Conservation (phyloP, 2,888 invertebrate species). For the Thymelicus acteon region DNA sequence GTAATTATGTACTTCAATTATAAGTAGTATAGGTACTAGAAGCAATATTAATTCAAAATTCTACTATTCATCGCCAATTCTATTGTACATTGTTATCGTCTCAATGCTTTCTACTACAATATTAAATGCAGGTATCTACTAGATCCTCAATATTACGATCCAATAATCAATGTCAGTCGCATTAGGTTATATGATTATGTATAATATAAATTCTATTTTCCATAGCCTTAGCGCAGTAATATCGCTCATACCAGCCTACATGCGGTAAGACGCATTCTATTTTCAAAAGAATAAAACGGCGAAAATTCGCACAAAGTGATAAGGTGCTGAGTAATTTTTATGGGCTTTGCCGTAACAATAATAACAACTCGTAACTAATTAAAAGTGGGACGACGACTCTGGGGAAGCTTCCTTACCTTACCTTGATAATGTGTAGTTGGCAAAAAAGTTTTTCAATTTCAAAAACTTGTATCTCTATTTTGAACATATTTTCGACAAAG, state of each 20-base stretch:
- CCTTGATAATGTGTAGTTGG: conserved; percentile 65
- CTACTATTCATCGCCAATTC: too few species aligned
- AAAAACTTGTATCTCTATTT: conserved; percentile 15
- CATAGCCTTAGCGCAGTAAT: too few species aligned
- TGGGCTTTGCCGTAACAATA: conserved; percentile 73
- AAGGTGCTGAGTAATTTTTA: conserved; percentile 72
- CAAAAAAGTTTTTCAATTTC: conserved; percentile 49
- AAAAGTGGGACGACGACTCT: conserved; percentile 70
- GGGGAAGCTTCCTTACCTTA: conserved; percentile 60
- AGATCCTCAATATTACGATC: too few species aligned
- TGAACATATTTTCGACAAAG: not conserved
- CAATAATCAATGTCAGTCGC: too few species aligned
- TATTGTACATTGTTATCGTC: too few species aligned
- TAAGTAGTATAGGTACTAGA: too few species aligned
- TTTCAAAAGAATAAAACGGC: conserved; percentile 34
- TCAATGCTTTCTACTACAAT: too few species aligned
- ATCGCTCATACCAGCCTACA: not conserved
- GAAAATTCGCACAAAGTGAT: conserved; percentile 59
- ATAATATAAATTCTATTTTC: too few species aligned
- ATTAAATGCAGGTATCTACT: too few species aligned
- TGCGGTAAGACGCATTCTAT: conserved; percentile 15
- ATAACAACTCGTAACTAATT: conserved; percentile 81
- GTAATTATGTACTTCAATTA: too few species aligned
- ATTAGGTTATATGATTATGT: too few species aligned
- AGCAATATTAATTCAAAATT: not conserved